A percentile compares a stretch with the other conserved stretches of the same genome.
Conservation (phyloP, 2,113 vertebrate species). For the Xenopus tropicalis region UCB_Xtro_10.0 CM004447.2:150216001-150216500, state of each 20-base stretch:
- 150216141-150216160: conserved; percentile 30
- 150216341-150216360: conserved; percentile 64
- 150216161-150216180: conserved; percentile 52
- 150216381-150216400: conserved; percentile 55
- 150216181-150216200: conserved; percentile 49
- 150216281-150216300: conserved; percentile 29
- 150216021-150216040: no score
- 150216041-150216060: background rate
- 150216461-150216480: conserved; percentile 51
- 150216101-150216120: background rate
- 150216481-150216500: conserved; percentile 55
- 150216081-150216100: background rate
- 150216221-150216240: conserved; percentile 41
- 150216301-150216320: conserved; percentile 48
- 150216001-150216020: no score
- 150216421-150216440: conserved; percentile 73
- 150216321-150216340: conserved; percentile 61
- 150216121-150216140: background rate
- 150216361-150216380: conserved; percentile 65
- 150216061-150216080: background rate
- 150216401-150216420: conserved; percentile 54
- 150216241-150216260: conserved; percentile 47
- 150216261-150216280: conserved; percentile 5
- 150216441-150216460: conserved; percentile 69
- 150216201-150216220: conserved; percentile 50